A percentile compares a stretch with the other conserved stretches of the same genome.
Evolutionary conservation across 2,888 invertebrate species (phyloP).

Genomic region (Phlogophora meticulosa): DNA sequence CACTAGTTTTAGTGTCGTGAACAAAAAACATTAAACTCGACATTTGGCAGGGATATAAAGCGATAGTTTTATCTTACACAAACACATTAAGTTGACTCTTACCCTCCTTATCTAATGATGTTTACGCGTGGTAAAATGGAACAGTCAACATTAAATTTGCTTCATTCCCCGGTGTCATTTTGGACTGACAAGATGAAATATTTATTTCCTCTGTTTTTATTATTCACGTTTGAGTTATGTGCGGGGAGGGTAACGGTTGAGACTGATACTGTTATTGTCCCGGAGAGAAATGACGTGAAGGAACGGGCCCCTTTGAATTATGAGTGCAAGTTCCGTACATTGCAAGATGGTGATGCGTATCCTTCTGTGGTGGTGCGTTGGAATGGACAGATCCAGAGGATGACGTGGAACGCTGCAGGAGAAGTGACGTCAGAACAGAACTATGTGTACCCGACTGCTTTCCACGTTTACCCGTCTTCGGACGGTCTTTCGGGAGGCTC

Average conservation of each 20-base stretch:
- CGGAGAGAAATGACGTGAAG: conserved; percentile 57
- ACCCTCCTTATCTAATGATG: conserved; percentile 70
- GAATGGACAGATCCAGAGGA: conserved; percentile 42
- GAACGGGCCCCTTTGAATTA: conserved; percentile 66
- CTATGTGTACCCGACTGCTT: conserved; percentile 50
- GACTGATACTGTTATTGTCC: conserved; percentile 56
- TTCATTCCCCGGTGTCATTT: conserved; percentile 65
- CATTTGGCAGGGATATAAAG: conserved; percentile 39
- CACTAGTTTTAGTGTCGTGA: conserved; percentile 38
- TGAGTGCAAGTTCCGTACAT: conserved; percentile 63
- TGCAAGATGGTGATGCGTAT: conserved; percentile 67
- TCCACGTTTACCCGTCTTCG: conserved; percentile 56
- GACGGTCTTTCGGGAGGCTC: conserved; percentile 59
- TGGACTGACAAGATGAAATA: conserved; percentile 73
- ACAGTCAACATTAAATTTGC: conserved; percentile 50
- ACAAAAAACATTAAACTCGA: conserved; percentile 51
- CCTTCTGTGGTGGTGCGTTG: conserved; percentile 76
- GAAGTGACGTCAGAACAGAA: conserved; percentile 38
- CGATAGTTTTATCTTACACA: conserved; percentile 67
- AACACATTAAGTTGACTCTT: conserved; percentile 71
- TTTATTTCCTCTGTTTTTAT: conserved; percentile 62
- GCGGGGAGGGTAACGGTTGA: conserved; percentile 73
- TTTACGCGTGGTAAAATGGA: conserved; percentile 63
- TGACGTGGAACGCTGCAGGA: conserved; percentile 58
- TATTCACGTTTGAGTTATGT: conserved; percentile 67